Evolutionary conservation across 37 sponge, comb jelly and placozoan genomes (phyloP).

Genomic region (Amphimedon queenslandica): DNA sequence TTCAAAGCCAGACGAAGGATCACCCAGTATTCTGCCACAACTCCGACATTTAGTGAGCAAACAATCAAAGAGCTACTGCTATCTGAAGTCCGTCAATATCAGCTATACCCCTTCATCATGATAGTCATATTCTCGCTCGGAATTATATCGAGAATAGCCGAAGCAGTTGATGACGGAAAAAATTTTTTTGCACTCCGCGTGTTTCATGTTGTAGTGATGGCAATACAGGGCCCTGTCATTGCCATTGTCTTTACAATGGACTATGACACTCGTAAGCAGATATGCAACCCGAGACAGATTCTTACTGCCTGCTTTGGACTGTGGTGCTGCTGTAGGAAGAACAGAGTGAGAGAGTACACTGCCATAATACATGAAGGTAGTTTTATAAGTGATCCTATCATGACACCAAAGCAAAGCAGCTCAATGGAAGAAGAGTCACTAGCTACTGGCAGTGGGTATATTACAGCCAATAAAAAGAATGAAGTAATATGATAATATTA

Average conservation of each 20-base stretch:
- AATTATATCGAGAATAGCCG: constrained; percentile 4
- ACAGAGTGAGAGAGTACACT: background rate
- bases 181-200: constrained; percentile 5
- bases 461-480: too few species aligned
- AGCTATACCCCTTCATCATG: constrained; percentile 13
- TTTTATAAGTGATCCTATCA: too few species aligned
- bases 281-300: background rate
- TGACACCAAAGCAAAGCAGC: too few species aligned
- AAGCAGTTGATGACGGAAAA: background rate
- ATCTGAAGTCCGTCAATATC: constrained; percentile 1
- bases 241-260: constrained; percentile 16
- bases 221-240: constrained; percentile 9
- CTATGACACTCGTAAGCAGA: constrained; percentile 5
- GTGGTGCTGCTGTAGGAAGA: background rate
- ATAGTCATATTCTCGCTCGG: background rate
- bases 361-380: background rate
- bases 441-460: too few species aligned
- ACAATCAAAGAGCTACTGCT: constrained; percentile 9
- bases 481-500: too few species aligned
- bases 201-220: background rate
- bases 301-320: background rate
- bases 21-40: background rate
- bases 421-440: too few species aligned
- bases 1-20: background rate
- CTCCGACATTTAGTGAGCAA: background rate